Base-by-base conservation (phyloP, 2,888 invertebrate genomes). In the Temnothorax unifasciatus region DNA sequence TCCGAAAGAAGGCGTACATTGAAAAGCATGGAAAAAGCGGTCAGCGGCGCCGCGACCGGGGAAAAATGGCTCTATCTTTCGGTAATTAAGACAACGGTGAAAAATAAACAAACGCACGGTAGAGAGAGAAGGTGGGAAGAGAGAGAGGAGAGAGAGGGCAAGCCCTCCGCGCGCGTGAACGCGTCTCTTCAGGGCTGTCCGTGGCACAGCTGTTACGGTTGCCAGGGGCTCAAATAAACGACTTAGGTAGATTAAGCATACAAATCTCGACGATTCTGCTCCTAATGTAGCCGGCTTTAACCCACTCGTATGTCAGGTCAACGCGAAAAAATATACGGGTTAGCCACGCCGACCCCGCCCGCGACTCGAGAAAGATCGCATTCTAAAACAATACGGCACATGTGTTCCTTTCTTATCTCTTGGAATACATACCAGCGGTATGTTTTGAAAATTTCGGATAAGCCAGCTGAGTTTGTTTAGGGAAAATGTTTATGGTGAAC, bases 11-110 rank as follows among this genome's bases (percentile, higher is more conserved):
- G 11, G 11, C 11, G n/a, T 25, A 71, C 34, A 18, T 29, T 68
- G 47, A 59, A 59, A 41, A 59, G 50, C 34, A 84, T 38, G 77
- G 86, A 85, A 87, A 89, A 89, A 87, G 86, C 68, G 66, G 75
- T n/a, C 77, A 57, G 61, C 59, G 59, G 77, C 69, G 63, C 68
- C 47, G 81, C 84, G 73, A 76, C 63, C 66, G 63, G 77, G 84
- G 89, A 87, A 89, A 92, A 93, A 93, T 90, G 90, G 93, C 92
- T 93, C 91, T 92, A 93, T 94, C 93, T 92, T 94, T 93, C 87
- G 88, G 92, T 92, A 93, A 94, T 94, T 93, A 94, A 92, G 93
- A 92, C 90, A 85, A 66, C 82, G 66, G 81, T 64, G 87, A 88
- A 89, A 90, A 92, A 93, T 92, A 92, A 93, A 91, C 90, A 91